These are phyloP conservation scores for Myrmecophaga tridactyla DNA, from an alignment of 2,113 vertebrate species.

Conservation along the genomic window DNA sequence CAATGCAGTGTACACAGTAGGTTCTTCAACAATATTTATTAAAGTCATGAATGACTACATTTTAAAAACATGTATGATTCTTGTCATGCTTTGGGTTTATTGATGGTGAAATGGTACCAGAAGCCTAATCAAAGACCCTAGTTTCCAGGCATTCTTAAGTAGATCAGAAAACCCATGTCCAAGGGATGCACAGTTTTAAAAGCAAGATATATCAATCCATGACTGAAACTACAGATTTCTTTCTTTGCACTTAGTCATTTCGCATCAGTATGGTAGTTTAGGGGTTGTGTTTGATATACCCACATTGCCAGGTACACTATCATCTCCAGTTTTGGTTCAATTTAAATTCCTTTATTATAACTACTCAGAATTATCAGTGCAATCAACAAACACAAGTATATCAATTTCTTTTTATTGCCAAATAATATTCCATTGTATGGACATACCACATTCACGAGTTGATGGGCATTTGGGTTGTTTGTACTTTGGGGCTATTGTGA, in stretches of 20 bases:
- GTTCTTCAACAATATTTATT: not conserved
- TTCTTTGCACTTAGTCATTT: not conserved
- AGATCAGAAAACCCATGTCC: not conserved
- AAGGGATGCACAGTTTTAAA: not conserved
- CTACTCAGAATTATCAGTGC: constrained; percentile 16
- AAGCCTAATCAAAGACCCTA: not conserved
- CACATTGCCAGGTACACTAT: not conserved
- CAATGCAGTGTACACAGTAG: not conserved
- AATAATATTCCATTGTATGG: too few species aligned
- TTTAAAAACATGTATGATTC: not conserved
- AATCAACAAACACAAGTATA: not conserved
- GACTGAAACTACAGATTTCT: not conserved
- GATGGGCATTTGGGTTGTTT: not conserved
- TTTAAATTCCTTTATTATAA: constrained; percentile 1
- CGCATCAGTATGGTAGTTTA: not conserved
- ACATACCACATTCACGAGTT: too few species aligned
- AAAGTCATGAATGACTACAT: not conserved
- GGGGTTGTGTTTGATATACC: not conserved
- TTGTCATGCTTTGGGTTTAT: not conserved
- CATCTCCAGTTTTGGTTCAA: not conserved
- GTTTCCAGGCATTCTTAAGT: not conserved
- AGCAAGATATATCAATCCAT: not conserved
- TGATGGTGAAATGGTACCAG: not conserved
- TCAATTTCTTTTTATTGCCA: not conserved
- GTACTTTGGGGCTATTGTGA: too few species aligned